Conservation (phyloP, 2,888 invertebrate genomes). For the Digitonthophagus gazella region DNA sequence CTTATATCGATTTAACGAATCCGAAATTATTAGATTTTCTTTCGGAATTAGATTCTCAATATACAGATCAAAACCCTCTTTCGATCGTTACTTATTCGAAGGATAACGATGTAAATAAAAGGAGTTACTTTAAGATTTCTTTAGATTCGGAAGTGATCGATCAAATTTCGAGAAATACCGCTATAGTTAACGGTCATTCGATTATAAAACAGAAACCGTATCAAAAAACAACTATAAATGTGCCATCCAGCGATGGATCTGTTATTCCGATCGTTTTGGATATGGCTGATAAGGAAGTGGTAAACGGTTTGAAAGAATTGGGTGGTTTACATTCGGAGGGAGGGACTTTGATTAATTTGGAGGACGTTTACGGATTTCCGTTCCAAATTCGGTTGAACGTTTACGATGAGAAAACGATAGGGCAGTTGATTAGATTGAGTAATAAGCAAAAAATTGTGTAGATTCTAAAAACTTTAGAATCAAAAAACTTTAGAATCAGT, state of each 20-base stretch:
- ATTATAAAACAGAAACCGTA: slow-evolving; percentile 5
- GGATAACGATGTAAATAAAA: no score
- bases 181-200: neutral
- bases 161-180: neutral
- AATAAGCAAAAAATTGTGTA: neutral
- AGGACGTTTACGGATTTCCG: slow-evolving; percentile 1
- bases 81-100: neutral
- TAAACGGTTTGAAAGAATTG: slow-evolving; percentile 1
- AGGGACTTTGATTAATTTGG: neutral
- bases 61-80: neutral
- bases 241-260: neutral
- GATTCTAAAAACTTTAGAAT: no score
- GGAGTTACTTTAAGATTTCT: neutral
- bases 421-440: neutral
- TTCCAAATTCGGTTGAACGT: neutral
- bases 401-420: slow-evolving; percentile 1
- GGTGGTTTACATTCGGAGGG: neutral
- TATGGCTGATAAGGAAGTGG: neutral
- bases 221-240: neutral
- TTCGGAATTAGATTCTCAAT: neutral
- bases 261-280: slow-evolving; percentile 2
- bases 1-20: slow-evolving; percentile 17
- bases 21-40: neutral
- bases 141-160: neutral
- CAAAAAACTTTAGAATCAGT: no score